These are phyloP conservation scores for Volucella inanis DNA, from an alignment of 2,888 invertebrate species.

Conservation along the genomic window DNA sequence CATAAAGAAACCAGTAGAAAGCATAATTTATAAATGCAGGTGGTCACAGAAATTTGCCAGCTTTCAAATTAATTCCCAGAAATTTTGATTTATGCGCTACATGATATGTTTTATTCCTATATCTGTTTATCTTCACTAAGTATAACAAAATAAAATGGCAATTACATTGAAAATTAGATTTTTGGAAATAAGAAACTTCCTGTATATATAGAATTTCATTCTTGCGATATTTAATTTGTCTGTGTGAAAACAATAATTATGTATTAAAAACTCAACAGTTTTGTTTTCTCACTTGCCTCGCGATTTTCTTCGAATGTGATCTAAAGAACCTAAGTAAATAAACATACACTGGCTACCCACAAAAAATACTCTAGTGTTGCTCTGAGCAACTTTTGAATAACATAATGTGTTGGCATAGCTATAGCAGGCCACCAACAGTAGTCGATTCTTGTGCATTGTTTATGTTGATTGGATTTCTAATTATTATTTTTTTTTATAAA, in stretches of 20 bases:
- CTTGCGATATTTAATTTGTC: conserved; percentile 34
- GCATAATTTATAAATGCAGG: conserved; percentile 43
- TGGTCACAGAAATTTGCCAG: conserved; percentile 59
- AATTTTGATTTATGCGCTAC: conserved; percentile 10
- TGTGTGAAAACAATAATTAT: conserved; percentile 27
- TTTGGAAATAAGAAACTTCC: conserved; percentile 69
- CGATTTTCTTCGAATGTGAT: conserved; percentile 25
- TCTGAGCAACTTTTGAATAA: conserved; percentile 8
- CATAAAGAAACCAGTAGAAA: conserved; percentile 15
- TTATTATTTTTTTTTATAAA: conserved; percentile 46
- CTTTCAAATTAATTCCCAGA: conserved; percentile 62
- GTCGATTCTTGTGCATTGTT: conserved; percentile 50
- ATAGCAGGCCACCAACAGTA: conserved; percentile 64
- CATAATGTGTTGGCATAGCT: conserved; percentile 12
- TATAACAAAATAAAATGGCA: conserved; percentile 4
- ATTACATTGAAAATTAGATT: conserved; percentile 46
- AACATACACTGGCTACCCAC: conserved; percentile 39
- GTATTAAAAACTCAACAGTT: background rate
- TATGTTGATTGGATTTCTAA: conserved; percentile 54
- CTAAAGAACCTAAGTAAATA: conserved; percentile 44
- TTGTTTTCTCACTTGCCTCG: background rate
- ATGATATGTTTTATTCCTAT: conserved; percentile 11
- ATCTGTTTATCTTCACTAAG: conserved; percentile 32
- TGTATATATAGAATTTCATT: conserved; percentile 35
- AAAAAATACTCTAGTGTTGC: conserved; percentile 25